Percentiles rank a stretch among this genome's conserved stretches.
These are phyloP conservation scores for Adineta ricciae DNA, from an alignment of 2,888 invertebrate genomes.

Conservation along the genomic window DNA sequence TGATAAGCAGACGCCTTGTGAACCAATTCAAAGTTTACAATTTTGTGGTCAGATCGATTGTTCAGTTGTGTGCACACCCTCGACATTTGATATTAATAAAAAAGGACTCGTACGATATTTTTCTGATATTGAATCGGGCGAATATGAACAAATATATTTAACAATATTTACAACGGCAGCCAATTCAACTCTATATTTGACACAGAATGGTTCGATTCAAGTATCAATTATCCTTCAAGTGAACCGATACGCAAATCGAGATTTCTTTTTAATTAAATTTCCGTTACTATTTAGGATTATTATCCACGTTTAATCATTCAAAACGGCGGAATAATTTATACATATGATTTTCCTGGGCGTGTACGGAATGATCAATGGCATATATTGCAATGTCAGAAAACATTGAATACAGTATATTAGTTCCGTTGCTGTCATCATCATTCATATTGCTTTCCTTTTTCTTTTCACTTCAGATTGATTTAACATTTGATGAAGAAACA, in stretches of 20 bases:
- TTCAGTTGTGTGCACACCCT: background rate
- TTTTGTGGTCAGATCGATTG: slow-evolving; percentile 13
- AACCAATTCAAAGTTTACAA: background rate
- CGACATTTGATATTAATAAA: background rate
- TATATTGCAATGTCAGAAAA: background rate
- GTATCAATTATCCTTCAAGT: background rate
- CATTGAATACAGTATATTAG: background rate
- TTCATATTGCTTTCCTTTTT: no score
- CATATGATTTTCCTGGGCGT: background rate
- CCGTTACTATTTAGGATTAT: background rate
- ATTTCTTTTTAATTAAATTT: background rate
- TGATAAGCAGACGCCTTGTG: background rate
- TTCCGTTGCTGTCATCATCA: background rate
- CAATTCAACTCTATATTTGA: background rate
- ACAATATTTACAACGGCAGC: background rate
- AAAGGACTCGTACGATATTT: background rate
- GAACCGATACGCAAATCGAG: background rate
- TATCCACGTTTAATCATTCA: background rate
- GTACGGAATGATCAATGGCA: background rate
- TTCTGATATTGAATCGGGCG: background rate
- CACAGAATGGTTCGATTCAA: background rate
- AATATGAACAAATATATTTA: background rate
- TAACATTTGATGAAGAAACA: slow-evolving; percentile 2
- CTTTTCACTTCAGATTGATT: background rate
- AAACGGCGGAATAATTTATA: background rate